A percentile compares a stretch with the other conserved stretches of the same genome.
phyloP scores from a whole-genome alignment of 2,113 vertebrate species.

The Perognathus longimembris region DNA sequence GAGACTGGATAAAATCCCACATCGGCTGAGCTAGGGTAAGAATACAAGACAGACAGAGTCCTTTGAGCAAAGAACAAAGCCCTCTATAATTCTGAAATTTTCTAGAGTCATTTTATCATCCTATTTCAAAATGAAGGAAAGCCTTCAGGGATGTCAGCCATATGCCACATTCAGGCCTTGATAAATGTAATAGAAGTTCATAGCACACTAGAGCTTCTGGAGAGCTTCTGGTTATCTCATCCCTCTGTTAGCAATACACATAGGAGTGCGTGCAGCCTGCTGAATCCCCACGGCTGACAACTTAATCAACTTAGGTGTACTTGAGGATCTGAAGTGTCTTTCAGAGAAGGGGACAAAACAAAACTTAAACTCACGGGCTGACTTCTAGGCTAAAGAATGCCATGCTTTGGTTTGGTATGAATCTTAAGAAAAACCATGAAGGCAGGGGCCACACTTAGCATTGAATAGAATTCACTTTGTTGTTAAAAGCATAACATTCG shows the following conservation, averaged over 20 bases:
- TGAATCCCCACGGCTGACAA: not conserved
- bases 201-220: not conserved
- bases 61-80: constrained; percentile 24
- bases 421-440: constrained; percentile 27
- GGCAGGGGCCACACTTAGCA: not conserved
- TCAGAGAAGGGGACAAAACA: not conserved
- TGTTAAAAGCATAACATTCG: constrained; percentile 5
- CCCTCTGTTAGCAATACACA: not conserved
- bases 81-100: not conserved
- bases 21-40: not conserved
- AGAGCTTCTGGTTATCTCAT: not conserved
- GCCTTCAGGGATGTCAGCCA: not conserved
- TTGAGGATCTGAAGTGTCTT: not conserved
- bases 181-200: not conserved
- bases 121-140: not conserved
- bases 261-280: not conserved
- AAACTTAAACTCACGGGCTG: not conserved
- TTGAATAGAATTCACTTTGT: not conserved
- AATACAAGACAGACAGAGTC: not conserved
- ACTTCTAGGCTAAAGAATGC: not conserved
- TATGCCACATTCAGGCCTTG: not conserved
- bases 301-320: not conserved
- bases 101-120: not conserved
- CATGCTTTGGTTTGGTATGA: not conserved
- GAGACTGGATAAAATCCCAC: not conserved